Base-by-base conservation (phyloP, 2,113 vertebrate species). In the Arenaria interpres region DNA sequence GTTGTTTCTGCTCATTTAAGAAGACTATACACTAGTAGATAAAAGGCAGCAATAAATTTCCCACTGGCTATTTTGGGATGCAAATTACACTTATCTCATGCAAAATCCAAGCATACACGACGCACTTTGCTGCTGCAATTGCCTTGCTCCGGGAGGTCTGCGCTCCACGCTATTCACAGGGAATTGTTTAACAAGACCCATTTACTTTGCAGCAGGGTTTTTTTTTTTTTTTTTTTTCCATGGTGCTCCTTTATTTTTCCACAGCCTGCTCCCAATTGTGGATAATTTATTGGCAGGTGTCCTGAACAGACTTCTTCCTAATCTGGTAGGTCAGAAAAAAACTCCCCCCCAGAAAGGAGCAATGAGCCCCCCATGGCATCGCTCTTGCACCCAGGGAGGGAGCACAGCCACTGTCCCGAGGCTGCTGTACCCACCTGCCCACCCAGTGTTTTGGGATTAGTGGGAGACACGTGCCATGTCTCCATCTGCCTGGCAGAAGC, bases 221-320 rank as follows among this genome's bases (percentile, higher is more conserved):
- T 69, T 68, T 68, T 90, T 67, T 92, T 51, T 25, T 76, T 50
- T 92, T 62, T 93, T 51, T 25, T 76, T 93, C 74, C 62, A 82
- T 30, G 50, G 15, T 53, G 39, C 45, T 72, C 39, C 74, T 97
- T 88, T 68, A 46, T 85, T 80, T 86, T 96, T 71, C 83, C 53
- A 45, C 82, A 98, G 98, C 56, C 97, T 98, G 60, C 97, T 98
- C 73, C 98, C 98, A 28, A 37, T 98, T 21, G 96, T 96, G 95
- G 98, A 97, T 95, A 98, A 98, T 93, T 94, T 98, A 82, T 87
- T 98, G 84, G 98, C 97, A 66, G 85, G 95, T 33, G 91, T 98
- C 85, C 96, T 98, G 85, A 98, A 89, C 94, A 97, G 97, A 0
- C 93, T 98, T 45, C 97, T 98, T 67, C 97, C 97, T 23, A 96